Conservation (phyloP, 2,888 invertebrate species). For the Spilarctia lutea region DNA sequence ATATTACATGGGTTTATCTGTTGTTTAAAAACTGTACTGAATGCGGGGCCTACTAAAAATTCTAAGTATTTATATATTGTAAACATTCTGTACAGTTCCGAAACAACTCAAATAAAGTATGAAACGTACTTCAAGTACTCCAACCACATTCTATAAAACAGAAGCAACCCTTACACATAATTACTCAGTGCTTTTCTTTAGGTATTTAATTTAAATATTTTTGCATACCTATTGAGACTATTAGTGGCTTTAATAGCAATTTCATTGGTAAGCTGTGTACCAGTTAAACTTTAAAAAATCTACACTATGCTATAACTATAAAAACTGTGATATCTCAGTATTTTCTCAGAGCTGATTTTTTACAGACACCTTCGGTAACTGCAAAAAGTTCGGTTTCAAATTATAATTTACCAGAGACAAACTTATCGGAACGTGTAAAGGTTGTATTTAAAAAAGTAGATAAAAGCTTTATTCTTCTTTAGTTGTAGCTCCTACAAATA, state of each 20-base stretch:
- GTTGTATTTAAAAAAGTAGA: neutral
- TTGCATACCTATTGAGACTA: conserved; percentile 5
- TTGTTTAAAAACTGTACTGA: conserved; percentile 27
- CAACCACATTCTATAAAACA: neutral
- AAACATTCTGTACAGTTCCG: conserved; percentile 16
- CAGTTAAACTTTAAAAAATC: neutral
- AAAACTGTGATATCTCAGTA: neutral
- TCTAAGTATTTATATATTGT: conserved; percentile 15
- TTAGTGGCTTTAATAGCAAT: neutral
- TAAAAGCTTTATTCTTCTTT: neutral
- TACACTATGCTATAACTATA: conserved; percentile 1
- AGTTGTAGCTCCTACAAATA: neutral
- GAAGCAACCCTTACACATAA: conserved; percentile 1
- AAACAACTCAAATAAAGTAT: conserved; percentile 13
- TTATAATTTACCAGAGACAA: neutral
- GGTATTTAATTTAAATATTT: neutral
- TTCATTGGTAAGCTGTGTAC: conserved; percentile 3
- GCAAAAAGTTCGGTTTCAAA: neutral
- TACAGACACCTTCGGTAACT: too few species aligned
- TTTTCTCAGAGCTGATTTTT: neutral
- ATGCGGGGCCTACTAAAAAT: conserved; percentile 15
- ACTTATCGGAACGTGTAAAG: neutral
- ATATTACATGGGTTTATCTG: conserved; percentile 35
- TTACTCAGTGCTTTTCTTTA: neutral
- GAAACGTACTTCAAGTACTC: conserved; percentile 16